Evolutionary conservation across 1,140 invertebrate genomes (phyloP).

Genomic region (Drosophila watanabei): DNA sequence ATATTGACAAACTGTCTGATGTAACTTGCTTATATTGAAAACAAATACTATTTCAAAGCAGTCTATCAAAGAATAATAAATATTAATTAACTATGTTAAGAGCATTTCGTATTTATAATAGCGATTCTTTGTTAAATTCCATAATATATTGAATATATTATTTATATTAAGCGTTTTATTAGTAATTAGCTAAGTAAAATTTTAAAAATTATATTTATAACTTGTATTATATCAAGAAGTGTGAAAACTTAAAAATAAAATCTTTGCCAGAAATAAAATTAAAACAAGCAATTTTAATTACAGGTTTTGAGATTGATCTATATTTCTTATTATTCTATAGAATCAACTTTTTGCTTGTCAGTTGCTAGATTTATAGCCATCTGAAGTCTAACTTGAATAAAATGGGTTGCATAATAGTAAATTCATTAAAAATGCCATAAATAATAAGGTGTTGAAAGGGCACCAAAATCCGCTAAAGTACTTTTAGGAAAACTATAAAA

Average conservation of each 20-base stretch:
- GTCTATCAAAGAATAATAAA: background rate
- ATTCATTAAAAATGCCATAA: conserved; percentile 1
- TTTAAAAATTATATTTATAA: background rate
- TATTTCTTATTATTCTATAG: background rate
- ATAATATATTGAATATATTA: background rate
- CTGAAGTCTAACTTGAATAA: background rate
- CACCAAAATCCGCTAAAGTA: background rate
- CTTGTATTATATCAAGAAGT: background rate
- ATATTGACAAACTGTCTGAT: background rate
- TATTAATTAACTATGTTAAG: background rate
- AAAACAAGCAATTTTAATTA: background rate
- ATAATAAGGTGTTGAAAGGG: background rate
- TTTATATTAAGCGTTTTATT: background rate
- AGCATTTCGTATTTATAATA: background rate
- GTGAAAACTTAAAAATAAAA: background rate
- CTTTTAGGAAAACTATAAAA: background rate
- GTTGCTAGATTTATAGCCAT: background rate
- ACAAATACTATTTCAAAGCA: background rate
- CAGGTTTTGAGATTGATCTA: background rate
- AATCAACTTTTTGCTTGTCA: background rate
- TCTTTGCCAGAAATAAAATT: background rate
- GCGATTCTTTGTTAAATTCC: background rate
- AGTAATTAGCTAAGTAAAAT: background rate
- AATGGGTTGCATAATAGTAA: background rate
- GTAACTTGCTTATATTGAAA: background rate